Base-by-base conservation (phyloP, 92 coral and sea anemone genomes). In the Phymanthus crucifer region DNA sequence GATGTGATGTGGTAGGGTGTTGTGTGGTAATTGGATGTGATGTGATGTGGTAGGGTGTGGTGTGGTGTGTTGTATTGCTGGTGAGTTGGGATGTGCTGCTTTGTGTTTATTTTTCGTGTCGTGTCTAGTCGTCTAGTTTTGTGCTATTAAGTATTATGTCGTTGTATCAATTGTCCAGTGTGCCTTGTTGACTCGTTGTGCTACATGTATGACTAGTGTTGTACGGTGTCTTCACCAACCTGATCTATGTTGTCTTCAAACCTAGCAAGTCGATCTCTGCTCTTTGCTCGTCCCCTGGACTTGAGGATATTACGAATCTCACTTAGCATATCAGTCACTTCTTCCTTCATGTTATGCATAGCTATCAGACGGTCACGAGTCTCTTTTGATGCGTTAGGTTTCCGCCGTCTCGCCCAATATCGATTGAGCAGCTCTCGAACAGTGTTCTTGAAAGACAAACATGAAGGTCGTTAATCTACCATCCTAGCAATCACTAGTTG, bases 381-480 rank as follows among this genome's bases (percentile, higher is more conserved):
- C 31, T 84, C 90, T 47, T 71, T 27, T 1, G 77, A 84, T 46
- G 75, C 71, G 4, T 87, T 80, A 52, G 47, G 76, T 32, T 82
- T 86, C 6, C 94, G 84, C 8, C 89, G 88, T 26, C 91, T 70
- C 3, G 88, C 87, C 97, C 97, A 92, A 48, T 92, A 92, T 0
- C 97, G 90, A 64, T 87, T 82, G 50, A 90, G 80, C n/a, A 92
- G 91, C 40, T 92, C 97, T 67, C 91, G 85, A 34, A 92, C 97
- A 21, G 87, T 86, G 56, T 66, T 90, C 97, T 92, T 26, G 5
- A 69, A 71, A 2, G 14, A 16, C 56, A 78, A 48, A 29, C 4
- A 24, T 76, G 54, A 73, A 21, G 24, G 4, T 6, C 34, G 45
- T 54, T 21, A 54, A 54, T 43, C 48, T 43, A 5, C 48, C 12